Evolutionary conservation across 2,113 vertebrate species (phyloP).

Genomic region (Elephas maximus): DNA sequence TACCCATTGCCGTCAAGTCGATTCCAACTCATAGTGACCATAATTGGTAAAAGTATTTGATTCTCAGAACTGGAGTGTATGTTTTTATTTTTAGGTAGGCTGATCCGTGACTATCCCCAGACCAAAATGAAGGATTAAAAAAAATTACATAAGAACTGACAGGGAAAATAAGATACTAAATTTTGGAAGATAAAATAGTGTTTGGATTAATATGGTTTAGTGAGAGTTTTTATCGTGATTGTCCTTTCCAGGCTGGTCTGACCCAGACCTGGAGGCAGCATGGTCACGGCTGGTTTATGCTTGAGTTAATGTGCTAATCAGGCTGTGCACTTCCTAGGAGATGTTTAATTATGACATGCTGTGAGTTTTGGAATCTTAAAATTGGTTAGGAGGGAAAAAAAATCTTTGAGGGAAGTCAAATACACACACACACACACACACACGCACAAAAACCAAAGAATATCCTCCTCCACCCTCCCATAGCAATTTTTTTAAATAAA

Average conservation of each 20-base stretch:
- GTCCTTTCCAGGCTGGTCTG: conserved; percentile 2
- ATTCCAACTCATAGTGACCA: too few relatives aligned
- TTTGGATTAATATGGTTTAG: not conserved
- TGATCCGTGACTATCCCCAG: not conserved
- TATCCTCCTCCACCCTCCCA: not conserved
- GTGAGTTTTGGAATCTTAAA: conserved; percentile 56
- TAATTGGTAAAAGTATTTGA: not conserved
- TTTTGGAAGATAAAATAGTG: not conserved
- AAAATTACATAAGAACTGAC: not conserved
- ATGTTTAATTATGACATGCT: conserved; percentile 68
- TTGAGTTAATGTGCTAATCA: conserved; percentile 73
- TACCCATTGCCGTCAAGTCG: too few relatives aligned
- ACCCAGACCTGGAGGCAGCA: not conserved
- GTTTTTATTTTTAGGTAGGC: not conserved
- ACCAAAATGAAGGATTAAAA: conserved; percentile 19
- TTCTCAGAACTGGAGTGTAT: not conserved
- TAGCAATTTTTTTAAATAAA: not conserved
- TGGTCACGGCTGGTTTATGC: conserved; percentile 62
- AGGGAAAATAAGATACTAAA: conserved; percentile 43
- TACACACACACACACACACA: not conserved
- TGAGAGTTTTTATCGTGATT: conserved; percentile 16
- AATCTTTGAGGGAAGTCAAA: not conserved
- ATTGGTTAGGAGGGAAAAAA: not conserved
- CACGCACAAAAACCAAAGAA: not conserved
- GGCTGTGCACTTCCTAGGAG: conserved; percentile 17